Evolutionary conservation across 2,888 invertebrate genomes (phyloP).

Genomic region (Notodonta dromedarius): DNA sequence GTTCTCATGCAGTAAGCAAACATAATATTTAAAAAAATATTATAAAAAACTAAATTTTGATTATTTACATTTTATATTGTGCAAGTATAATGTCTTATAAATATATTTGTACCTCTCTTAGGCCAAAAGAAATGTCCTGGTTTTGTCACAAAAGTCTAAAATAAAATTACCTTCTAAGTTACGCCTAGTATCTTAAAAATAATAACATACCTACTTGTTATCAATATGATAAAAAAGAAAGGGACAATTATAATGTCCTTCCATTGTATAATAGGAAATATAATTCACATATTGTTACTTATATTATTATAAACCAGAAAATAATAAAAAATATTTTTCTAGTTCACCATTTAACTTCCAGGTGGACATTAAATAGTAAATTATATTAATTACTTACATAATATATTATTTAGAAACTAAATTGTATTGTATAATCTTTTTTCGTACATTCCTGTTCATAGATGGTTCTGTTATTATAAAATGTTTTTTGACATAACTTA

Average conservation of each 20-base stretch:
- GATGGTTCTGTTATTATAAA: slow-evolving; percentile 44
- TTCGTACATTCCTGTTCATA: slow-evolving; percentile 51
- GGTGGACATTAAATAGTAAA: slow-evolving; percentile 15
- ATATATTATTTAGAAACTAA: slow-evolving; percentile 16
- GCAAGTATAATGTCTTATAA: no score
- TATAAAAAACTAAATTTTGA: no score
- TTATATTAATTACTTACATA: slow-evolving; percentile 23
- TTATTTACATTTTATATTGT: no score
- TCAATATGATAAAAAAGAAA: no score
- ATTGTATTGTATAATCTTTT: slow-evolving; percentile 36
- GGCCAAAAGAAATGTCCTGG: slow-evolving; percentile 15
- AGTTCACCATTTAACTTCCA: slow-evolving; percentile 24
- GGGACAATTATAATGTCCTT: no score
- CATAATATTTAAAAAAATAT: no score
- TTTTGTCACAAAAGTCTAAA: slow-evolving; percentile 6
- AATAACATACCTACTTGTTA: no score
- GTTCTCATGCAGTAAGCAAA: not conserved
- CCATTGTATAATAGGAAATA: no score
- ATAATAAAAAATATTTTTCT: slow-evolving; percentile 48
- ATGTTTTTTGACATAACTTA: slow-evolving; percentile 33
- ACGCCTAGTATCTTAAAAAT: no score
- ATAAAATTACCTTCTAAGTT: no score
- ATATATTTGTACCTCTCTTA: slow-evolving; percentile 14
- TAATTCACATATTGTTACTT: no score
- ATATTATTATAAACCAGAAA: slow-evolving; percentile 41